Conservation (phyloP, 2,888 invertebrate genomes). For the Limenitis camilla region DNA sequence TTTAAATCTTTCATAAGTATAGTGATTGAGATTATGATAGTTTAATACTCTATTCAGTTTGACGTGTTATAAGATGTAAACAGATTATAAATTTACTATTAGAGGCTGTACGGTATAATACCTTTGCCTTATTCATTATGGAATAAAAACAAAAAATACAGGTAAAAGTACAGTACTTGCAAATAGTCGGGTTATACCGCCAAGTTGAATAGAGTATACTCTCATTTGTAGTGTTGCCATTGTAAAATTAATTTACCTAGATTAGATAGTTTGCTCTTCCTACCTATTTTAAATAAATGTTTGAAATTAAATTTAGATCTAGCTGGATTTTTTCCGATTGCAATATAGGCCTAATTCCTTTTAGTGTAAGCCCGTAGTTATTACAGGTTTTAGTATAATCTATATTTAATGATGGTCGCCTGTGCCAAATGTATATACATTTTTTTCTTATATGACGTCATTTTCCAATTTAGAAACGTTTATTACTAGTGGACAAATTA, state of each 20-base stretch:
- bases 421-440: conserved; percentile 68
- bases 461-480: no score
- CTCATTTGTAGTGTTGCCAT: conserved; percentile 1
- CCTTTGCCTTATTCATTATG: no score
- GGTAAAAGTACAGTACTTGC: no score
- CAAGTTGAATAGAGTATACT: neutral
- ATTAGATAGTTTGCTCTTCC: conserved; percentile 1
- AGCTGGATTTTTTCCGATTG: neutral
- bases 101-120: no score
- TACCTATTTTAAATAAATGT: neutral
- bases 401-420: conserved; percentile 52
- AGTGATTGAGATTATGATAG: neutral
- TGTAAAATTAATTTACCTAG: conserved; percentile 5
- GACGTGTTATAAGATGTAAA: no score
- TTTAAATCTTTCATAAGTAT: no score
- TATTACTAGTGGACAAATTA: no score
- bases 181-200: no score
- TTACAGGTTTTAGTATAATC: conserved; percentile 61
- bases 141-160: no score
- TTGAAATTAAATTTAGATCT: neutral
- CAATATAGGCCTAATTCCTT: conserved; percentile 58
- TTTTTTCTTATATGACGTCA: conserved; percentile 28
- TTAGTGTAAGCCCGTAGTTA: conserved; percentile 65
- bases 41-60: neutral
- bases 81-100: no score